Evolutionary conservation across 2,797 vertebrate species (phyloP).

Genomic region (Pelodytes ibericus): DNA sequence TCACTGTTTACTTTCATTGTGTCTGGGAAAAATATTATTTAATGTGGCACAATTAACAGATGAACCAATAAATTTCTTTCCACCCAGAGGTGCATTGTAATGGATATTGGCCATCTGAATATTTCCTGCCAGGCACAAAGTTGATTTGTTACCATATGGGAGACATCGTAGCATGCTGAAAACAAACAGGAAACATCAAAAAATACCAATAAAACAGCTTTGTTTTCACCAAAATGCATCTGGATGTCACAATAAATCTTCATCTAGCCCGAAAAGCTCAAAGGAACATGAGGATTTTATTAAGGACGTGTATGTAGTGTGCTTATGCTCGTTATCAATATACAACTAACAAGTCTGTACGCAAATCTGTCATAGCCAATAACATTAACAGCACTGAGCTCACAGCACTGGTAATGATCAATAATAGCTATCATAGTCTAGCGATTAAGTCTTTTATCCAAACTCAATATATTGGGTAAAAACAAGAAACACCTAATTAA

Average conservation of each 20-base stretch:
- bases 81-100: conserved; percentile 39
- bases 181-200: conserved; percentile 39
- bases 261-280: conserved; percentile 26
- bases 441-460: background rate
- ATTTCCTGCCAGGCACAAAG: conserved; percentile 33
- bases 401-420: background rate
- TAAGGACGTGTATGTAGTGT: conserved; percentile 23
- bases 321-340: conserved; percentile 29
- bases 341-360: conserved; percentile 1
- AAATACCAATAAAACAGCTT: conserved; percentile 50
- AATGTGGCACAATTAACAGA: conserved; percentile 41
- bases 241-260: conserved; percentile 53
- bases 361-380: background rate
- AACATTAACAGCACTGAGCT: background rate
- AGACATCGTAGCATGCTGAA: conserved; percentile 40
- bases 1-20: conserved; percentile 24
- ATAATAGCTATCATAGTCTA: background rate
- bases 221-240: conserved; percentile 45
- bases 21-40: conserved; percentile 27
- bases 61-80: conserved; percentile 44
- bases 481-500: background rate
- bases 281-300: conserved; percentile 35
- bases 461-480: background rate
- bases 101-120: conserved; percentile 31
- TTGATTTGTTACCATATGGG: conserved; percentile 50